Evolutionary conservation across 2,797 vertebrate genomes (phyloP), one percentile per base, ranked within the genome.

Genomic region (Thamnophis elegans): DNA sequence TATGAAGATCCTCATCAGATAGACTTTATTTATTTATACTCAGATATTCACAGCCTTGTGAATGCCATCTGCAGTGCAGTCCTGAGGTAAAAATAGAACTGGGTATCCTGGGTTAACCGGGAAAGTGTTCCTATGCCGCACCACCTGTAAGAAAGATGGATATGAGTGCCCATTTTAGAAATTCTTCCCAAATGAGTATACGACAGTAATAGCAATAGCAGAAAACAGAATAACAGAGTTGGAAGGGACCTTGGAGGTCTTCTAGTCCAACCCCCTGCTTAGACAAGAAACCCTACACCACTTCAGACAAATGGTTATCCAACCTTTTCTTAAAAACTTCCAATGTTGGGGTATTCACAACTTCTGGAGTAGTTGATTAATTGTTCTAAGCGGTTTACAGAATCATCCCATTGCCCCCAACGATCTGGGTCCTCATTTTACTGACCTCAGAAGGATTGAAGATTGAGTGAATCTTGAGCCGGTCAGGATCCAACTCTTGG

Each of bases 21-120:
- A 92, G 91, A 58, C 53, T 91, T 93, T 86, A 78, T 95, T 85
- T 59, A 89, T 92, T 96, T 85, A 0, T 94, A 94, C 93, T 96
- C 85, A 91, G 56, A 88, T 93, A 93, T 22, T 87, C 25, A 47
- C 12, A 0, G 3, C 36, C 88, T 32, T 14, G 58, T 5, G 2
- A 62, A 25, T 62, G 1, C 18, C 56, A 36, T 60, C 26, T 65
- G 42, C 3, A 54, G 56, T 55, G 73, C 55, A 55, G 11, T 13
- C 25, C 55, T 42, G 55, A 85, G 32, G 22, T 26, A 55, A 53
- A 59, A 91, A 58, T 12, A 51, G 60, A 58, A n/a, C 18, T 51
- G 3, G 4, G 1, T 7, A 16, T 62, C n/a, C 56, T 89, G 7
- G 47, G 59, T 36, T 53, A 12, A 47, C 12, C 14, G 12, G 47